These are phyloP conservation scores for Pipistrellus pipistrellus DNA, from an alignment of 2,797 vertebrate genomes.

Conservation along the genomic window DNA sequence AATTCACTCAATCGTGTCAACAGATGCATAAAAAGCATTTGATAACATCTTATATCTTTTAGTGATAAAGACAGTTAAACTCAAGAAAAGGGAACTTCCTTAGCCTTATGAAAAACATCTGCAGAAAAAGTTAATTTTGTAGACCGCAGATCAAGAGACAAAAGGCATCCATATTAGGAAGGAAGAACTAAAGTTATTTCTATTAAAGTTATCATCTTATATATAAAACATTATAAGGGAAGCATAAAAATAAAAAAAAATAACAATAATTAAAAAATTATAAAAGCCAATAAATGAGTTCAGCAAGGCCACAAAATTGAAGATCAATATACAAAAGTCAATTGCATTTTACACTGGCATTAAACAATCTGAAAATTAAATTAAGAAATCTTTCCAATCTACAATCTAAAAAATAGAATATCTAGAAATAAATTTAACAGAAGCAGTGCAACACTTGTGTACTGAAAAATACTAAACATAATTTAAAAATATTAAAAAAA, in stretches of 20 bases:
- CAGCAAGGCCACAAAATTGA: neutral
- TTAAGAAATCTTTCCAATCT: neutral
- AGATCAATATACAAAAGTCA: neutral
- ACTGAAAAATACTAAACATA: too few relatives aligned
- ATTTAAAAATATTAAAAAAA: too few relatives aligned
- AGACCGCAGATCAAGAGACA: neutral
- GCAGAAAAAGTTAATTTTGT: too few relatives aligned
- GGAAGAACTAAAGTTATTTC: neutral
- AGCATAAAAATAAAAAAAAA: neutral
- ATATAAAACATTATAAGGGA: neutral
- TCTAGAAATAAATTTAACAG: too few relatives aligned
- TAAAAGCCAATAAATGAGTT: neutral
- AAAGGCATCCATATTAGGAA: neutral
- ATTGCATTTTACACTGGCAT: neutral
- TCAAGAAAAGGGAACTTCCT: too few relatives aligned
- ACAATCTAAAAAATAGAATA: neutral
- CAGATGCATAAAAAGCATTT: too few relatives aligned
- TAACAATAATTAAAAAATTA: neutral
- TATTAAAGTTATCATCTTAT: neutral
- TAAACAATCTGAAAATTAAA: neutral
- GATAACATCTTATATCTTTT: too few relatives aligned
- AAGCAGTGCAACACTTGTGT: too few relatives aligned
- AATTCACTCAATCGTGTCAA: too few relatives aligned
- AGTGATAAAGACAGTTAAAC: too few relatives aligned
- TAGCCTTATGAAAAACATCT: too few relatives aligned